Conservation (phyloP, 2,113 vertebrate species). For the Pristiophorus japonicus region DNA sequence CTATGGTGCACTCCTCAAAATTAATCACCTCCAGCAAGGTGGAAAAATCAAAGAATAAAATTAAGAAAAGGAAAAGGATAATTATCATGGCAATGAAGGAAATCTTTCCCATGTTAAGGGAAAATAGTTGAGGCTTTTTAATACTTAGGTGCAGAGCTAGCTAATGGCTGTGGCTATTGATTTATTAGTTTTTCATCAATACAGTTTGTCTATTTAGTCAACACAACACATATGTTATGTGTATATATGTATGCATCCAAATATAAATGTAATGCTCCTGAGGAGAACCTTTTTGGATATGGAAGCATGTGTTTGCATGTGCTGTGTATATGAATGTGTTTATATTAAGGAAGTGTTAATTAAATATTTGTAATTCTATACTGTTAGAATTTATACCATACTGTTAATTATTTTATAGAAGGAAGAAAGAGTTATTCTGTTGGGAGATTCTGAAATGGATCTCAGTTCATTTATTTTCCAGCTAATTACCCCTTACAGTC, state of each 20-base stretch:
- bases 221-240: no score
- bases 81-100: neutral
- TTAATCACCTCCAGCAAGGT: neutral
- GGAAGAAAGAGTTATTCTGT: neutral
- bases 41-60: neutral
- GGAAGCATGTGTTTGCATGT: neutral
- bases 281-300: neutral
- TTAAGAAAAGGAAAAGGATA: neutral
- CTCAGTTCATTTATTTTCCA: neutral
- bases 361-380: neutral
- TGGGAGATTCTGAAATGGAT: constrained; percentile 26
- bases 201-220: neutral
- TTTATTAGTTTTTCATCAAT: neutral
- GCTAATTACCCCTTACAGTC: neutral
- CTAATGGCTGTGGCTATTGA: neutral
- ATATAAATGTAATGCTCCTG: neutral
- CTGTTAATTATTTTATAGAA: neutral
- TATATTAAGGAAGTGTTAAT: neutral
- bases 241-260: neutral
- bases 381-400: neutral
- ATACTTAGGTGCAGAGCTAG: neutral
- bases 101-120: neutral
- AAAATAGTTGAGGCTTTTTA: neutral
- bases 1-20: neutral
- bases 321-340: neutral